Conservation (phyloP, 2,888 invertebrate species). For the Druceiella hillmani region DNA sequence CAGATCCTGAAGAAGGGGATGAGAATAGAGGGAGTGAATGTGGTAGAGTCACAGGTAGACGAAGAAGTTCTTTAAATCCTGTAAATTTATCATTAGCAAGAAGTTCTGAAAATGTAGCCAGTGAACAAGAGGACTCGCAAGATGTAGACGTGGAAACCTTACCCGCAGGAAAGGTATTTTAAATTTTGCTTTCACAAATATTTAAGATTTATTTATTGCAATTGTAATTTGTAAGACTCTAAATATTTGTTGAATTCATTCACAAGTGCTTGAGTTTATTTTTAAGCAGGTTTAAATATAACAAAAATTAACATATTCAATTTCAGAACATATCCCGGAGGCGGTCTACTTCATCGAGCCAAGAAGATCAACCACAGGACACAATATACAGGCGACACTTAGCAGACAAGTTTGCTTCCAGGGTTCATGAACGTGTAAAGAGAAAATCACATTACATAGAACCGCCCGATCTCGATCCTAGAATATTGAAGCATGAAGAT, state of each 20-base stretch:
- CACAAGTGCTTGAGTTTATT: neutral
- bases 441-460: slow-evolving; percentile 59
- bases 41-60: slow-evolving; percentile 50
- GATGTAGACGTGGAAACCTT: slow-evolving; percentile 51
- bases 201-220: neutral
- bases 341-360: slow-evolving; percentile 49
- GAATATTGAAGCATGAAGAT: slow-evolving; percentile 61
- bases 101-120: slow-evolving; percentile 53
- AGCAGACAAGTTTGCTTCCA: slow-evolving; percentile 54
- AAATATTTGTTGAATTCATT: too few species aligned
- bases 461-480: slow-evolving; percentile 63
- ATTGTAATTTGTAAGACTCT: slow-evolving; percentile 2
- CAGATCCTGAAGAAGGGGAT: slow-evolving; percentile 39
- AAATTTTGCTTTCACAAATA: neutral
- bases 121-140: slow-evolving; percentile 51
- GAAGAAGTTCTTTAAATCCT: slow-evolving; percentile 73
- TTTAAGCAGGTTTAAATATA: slow-evolving; percentile 1
- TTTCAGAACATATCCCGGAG: slow-evolving; percentile 43
- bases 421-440: slow-evolving; percentile 57
- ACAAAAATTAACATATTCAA: slow-evolving; percentile 11
- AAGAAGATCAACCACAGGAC: slow-evolving; percentile 49
- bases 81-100: slow-evolving; percentile 69
- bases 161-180: slow-evolving; percentile 41
- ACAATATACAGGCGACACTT: slow-evolving; percentile 55
- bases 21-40: slow-evolving; percentile 50